A percentile compares a stretch with the other conserved stretches of the same genome.
phyloP scores from a whole-genome alignment of 2,113 vertebrate genomes.

The Zootoca vivipara region DNA sequence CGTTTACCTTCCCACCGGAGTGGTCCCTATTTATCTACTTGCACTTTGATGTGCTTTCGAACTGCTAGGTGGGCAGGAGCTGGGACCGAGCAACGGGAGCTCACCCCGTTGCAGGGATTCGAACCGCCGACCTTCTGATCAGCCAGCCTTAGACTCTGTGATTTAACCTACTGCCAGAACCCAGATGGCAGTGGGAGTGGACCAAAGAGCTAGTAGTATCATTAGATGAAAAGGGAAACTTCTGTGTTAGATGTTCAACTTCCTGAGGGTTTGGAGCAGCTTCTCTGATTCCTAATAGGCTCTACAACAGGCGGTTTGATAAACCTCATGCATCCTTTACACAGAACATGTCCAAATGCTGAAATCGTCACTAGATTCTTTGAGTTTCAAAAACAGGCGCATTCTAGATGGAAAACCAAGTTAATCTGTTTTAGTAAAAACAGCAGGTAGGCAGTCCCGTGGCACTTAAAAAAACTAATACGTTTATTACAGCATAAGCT shows the following conservation, averaged over 20 bases:
- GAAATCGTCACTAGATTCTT: not conserved
- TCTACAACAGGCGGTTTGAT: not conserved
- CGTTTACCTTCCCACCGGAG: too few relatives aligned
- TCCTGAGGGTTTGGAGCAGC: not conserved
- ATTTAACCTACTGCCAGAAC: not conserved
- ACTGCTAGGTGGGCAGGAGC: too few relatives aligned
- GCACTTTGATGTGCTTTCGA: too few relatives aligned
- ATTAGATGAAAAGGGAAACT: not conserved
- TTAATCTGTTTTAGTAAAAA: not conserved
- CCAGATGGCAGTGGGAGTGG: not conserved
- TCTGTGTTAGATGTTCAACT: not conserved
- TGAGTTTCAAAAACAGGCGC: not conserved
- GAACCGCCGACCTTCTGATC: too few relatives aligned
- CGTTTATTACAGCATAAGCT: not conserved
- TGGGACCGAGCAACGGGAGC: too few relatives aligned
- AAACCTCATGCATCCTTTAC: not conserved
- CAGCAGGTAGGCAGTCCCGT: not conserved
- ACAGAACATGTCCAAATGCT: not conserved
- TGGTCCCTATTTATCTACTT: too few relatives aligned
- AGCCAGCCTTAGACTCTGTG: too few relatives aligned
- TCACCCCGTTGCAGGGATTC: too few relatives aligned
- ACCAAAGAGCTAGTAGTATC: not conserved
- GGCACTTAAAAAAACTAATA: not conserved
- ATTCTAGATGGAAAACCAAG: not conserved
- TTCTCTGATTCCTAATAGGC: not conserved